Percentiles rank a stretch among this genome's conserved stretches.
These are phyloP conservation scores for Melanchra persicariae DNA, from an alignment of 2,888 invertebrate genomes.

Conservation along the genomic window DNA sequence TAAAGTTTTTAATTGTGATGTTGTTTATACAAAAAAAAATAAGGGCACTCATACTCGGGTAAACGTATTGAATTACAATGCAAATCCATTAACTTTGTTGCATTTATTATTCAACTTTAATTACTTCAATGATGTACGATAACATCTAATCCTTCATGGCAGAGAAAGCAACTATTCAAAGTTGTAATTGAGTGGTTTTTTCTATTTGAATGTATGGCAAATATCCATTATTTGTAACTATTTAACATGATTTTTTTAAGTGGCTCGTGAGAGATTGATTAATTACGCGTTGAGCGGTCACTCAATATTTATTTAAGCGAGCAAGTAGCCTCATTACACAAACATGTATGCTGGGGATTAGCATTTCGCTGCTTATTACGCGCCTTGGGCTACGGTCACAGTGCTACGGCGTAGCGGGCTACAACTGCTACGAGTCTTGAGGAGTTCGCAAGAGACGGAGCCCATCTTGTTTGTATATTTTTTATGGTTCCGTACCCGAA, in stretches of 20 bases:
- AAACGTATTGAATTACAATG: neutral
- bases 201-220: conserved; percentile 25
- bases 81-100: neutral
- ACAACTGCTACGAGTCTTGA: neutral
- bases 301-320: conserved; percentile 68
- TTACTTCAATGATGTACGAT: conserved; percentile 33
- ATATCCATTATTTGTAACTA: conserved; percentile 50
- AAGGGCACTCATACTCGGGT: neutral
- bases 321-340: conserved; percentile 67
- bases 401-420: conserved; percentile 9
- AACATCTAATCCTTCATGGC: conserved; percentile 34
- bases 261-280: conserved; percentile 61
- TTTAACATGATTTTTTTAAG: conserved; percentile 53
- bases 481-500: neutral
- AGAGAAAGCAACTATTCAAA: conserved; percentile 35
- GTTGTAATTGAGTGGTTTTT: conserved; percentile 52
- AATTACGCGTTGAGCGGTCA: conserved; percentile 64
- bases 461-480: neutral
- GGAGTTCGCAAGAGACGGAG: neutral
- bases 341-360: conserved; percentile 69
- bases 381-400: conserved; percentile 46
- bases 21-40: conserved; percentile 38
- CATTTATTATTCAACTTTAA: conserved; percentile 4
- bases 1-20: conserved; percentile 56
- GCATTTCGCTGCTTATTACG: conserved; percentile 69